These are phyloP conservation scores for Toxotes jaculatrix DNA, from an alignment of 2,113 vertebrate species.

Conservation along the genomic window DNA sequence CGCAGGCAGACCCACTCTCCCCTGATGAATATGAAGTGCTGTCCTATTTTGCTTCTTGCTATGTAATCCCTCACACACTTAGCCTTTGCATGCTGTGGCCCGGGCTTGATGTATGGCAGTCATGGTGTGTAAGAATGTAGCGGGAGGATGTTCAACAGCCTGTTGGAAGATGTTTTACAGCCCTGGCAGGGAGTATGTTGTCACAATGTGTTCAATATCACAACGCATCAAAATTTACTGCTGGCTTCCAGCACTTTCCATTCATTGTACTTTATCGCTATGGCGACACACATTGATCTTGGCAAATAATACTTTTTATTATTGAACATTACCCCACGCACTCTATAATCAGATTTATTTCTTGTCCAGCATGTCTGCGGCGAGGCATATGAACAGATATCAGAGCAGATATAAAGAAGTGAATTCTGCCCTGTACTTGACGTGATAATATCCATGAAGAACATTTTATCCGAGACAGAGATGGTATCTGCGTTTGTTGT, in stretches of 20 bases:
- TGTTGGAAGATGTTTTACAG: conserved; percentile 83
- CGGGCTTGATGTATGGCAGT: conserved; percentile 74
- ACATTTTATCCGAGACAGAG: conserved; percentile 52
- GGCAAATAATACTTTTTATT: conserved; percentile 85
- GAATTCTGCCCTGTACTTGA: conserved; percentile 47
- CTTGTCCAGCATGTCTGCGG: conserved; percentile 71
- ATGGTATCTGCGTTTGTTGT: conserved; percentile 61
- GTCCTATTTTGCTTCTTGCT: conserved; percentile 65
- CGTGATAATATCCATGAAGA: conserved; percentile 65
- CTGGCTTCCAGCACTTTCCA: conserved; percentile 78
- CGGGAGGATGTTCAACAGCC: conserved; percentile 77
- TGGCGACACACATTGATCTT: conserved; percentile 80
- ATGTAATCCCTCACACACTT: conserved; percentile 71
- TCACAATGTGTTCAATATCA: conserved; percentile 83
- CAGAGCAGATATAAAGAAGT: conserved; percentile 46
- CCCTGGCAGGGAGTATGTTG: conserved; percentile 77
- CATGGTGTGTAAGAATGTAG: conserved; percentile 61
- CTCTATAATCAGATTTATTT: conserved; percentile 80
- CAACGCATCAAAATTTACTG: conserved; percentile 82
- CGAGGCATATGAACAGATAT: conserved; percentile 64
- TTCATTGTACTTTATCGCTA: conserved; percentile 83
- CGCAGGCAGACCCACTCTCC: conserved; percentile 28
- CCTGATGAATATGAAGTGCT: conserved; percentile 69
- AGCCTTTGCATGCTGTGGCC: conserved; percentile 59
- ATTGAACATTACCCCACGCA: conserved; percentile 81